phyloP scores from a whole-genome alignment of 2,888 invertebrate genomes.

The Phortica magna region DNA sequence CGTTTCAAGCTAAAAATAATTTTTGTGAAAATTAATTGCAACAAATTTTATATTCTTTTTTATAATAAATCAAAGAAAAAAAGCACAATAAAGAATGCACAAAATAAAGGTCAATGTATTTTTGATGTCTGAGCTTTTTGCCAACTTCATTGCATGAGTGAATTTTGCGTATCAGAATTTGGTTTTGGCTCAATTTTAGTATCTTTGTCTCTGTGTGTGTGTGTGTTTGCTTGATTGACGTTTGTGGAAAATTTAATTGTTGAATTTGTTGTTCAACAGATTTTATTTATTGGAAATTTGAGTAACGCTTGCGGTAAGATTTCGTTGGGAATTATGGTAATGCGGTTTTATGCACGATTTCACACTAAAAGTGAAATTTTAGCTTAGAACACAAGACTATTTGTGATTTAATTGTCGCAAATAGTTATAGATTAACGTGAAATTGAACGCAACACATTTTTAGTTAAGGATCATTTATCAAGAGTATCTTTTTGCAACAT shows the following conservation, averaged over 20 bases:
- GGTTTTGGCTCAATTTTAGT: too few species aligned
- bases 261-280: neutral
- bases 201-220: neutral
- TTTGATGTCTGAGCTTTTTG: neutral
- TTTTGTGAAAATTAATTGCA: slow-evolving; percentile 26
- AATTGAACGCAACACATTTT: too few species aligned
- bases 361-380: too few species aligned
- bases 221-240: neutral
- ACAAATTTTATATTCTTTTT: neutral
- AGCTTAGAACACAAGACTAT: too few species aligned
- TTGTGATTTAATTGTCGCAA: too few species aligned
- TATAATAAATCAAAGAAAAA: neutral
- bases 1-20: slow-evolving; percentile 11
- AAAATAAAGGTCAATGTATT: slow-evolving; percentile 25
- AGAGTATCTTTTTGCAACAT: too few species aligned
- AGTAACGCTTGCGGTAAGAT: too few species aligned
- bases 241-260: neutral
- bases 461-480: too few species aligned
- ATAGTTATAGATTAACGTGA: too few species aligned
- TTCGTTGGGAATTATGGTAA: too few species aligned
- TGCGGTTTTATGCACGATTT: too few species aligned
- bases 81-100: neutral
- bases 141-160: neutral
- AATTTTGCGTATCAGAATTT: neutral
- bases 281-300: neutral